phyloP scores from a whole-genome alignment of 2,113 vertebrate species.

The Austrofundulus limnaeus region DNA sequence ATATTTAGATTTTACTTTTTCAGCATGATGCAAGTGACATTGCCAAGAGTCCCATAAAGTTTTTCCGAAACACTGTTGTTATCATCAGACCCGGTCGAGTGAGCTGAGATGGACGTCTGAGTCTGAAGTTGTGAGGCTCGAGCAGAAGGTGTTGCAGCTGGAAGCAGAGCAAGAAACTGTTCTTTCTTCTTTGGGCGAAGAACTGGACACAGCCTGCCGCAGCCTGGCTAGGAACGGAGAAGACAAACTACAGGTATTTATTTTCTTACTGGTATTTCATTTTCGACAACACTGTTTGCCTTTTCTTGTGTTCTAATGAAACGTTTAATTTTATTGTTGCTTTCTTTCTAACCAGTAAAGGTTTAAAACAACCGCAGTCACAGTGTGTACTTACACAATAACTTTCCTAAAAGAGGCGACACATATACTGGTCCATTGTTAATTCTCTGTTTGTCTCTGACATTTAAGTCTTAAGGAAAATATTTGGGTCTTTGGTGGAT shows the following conservation, averaged over 20 bases:
- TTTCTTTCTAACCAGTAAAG: neutral
- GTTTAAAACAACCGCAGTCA: neutral
- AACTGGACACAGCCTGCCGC: slow-evolving; percentile 87
- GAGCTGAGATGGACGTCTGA: slow-evolving; percentile 77
- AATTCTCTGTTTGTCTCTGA: neutral
- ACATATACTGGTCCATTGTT: neutral
- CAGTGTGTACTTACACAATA: neutral
- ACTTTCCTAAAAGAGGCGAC: neutral
- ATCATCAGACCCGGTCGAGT: slow-evolving; percentile 62
- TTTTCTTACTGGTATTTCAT: too few relatives aligned
- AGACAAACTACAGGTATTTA: slow-evolving; percentile 88
- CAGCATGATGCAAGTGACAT: neutral
- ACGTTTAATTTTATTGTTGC: neutral
- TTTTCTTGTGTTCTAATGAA: neutral
- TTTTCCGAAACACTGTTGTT: neutral
- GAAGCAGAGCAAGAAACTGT: slow-evolving; percentile 86
- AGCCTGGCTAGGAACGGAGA: slow-evolving; percentile 80
- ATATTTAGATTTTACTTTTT: too few relatives aligned
- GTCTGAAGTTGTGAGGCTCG: slow-evolving; percentile 76
- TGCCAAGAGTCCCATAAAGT: neutral
- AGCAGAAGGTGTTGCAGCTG: slow-evolving; percentile 80
- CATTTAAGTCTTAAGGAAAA: neutral
- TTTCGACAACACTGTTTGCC: neutral
- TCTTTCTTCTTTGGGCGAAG: slow-evolving; percentile 83
- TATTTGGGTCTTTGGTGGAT: neutral